phyloP scores from a whole-genome alignment of 2,888 invertebrate species.

The Hypomecis punctinalis region DNA sequence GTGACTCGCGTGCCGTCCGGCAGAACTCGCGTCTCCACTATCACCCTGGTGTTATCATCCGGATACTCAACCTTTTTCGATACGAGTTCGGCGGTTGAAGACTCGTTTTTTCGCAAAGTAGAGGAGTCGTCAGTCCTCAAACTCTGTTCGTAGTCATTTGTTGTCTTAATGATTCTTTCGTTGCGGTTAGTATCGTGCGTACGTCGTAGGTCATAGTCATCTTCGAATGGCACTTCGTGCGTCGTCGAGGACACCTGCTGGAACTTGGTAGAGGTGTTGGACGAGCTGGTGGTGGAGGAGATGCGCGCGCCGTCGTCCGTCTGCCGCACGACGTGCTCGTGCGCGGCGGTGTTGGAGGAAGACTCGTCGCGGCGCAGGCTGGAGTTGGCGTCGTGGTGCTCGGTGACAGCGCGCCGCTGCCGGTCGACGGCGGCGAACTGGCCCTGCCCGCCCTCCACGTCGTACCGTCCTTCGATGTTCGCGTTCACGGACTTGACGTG shows the following conservation, averaged over 20 bases:
- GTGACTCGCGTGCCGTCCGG: slow-evolving; percentile 88
- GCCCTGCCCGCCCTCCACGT: slow-evolving; percentile 87
- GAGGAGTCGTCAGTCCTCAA: slow-evolving; percentile 25
- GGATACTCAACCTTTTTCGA: slow-evolving; percentile 81
- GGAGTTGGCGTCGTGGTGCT: slow-evolving; percentile 74
- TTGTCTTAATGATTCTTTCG: slow-evolving; percentile 56
- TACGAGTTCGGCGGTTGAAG: slow-evolving; percentile 8
- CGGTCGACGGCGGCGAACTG: slow-evolving; percentile 87
- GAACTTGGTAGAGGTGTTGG: slow-evolving; percentile 66
- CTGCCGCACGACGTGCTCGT: slow-evolving; percentile 70
- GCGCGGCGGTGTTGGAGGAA: slow-evolving; percentile 67
- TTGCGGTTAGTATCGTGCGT: slow-evolving; percentile 58
- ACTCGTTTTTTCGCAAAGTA: slow-evolving; percentile 20
- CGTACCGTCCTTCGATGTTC: slow-evolving; percentile 87
- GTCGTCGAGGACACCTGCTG: slow-evolving; percentile 68
- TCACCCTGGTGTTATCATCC: slow-evolving; percentile 87
- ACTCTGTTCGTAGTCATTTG: slow-evolving; percentile 47
- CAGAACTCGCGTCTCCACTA: slow-evolving; percentile 87
- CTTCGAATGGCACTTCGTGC: slow-evolving; percentile 69
- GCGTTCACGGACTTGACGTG: slow-evolving; percentile 86
- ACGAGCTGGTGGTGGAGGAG: slow-evolving; percentile 70
- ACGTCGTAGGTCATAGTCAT: slow-evolving; percentile 58
- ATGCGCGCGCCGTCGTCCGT: slow-evolving; percentile 72
- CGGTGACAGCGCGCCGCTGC: slow-evolving; percentile 82
- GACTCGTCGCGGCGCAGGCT: slow-evolving; percentile 73